Conservation (phyloP, 2,888 invertebrate genomes). For the Drosophila macrothrix region DNA sequence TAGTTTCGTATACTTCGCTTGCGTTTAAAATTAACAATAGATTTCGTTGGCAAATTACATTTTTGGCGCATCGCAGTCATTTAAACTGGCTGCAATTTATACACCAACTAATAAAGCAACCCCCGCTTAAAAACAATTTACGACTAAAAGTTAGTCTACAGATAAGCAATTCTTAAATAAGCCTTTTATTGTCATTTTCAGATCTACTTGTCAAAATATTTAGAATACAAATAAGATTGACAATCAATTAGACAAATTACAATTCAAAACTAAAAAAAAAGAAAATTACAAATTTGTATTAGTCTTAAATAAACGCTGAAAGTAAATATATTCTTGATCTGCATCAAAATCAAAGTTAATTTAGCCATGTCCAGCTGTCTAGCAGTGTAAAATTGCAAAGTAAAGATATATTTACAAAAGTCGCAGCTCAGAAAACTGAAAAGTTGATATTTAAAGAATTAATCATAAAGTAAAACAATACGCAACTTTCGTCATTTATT, state of each 20-base stretch:
- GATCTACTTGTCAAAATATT: background rate
- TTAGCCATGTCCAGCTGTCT: background rate
- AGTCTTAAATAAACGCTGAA: background rate
- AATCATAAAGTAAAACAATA: background rate
- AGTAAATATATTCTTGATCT: background rate
- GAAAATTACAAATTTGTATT: background rate
- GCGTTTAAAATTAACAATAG: slow-evolving; percentile 63
- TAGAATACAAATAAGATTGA: background rate
- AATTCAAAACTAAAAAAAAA: background rate
- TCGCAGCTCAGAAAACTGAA: background rate
- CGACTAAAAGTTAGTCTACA: background rate
- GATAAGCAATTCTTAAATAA: background rate
- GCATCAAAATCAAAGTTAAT: background rate
- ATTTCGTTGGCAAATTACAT: slow-evolving; percentile 80
- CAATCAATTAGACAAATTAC: background rate
- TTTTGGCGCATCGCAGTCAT: slow-evolving; percentile 65
- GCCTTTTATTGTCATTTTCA: background rate
- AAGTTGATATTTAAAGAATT: background rate
- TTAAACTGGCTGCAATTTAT: slow-evolving; percentile 21
- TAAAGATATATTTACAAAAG: background rate
- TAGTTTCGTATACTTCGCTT: slow-evolving; percentile 40
- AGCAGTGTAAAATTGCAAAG: background rate
- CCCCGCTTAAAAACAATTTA: slow-evolving; percentile 1
- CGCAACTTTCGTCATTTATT: slow-evolving; percentile 5
- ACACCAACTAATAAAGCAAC: slow-evolving; percentile 7